Evolutionary conservation across 2,113 vertebrate species (phyloP).

Genomic region (Boulengeromyrus knoepffleri): DNA sequence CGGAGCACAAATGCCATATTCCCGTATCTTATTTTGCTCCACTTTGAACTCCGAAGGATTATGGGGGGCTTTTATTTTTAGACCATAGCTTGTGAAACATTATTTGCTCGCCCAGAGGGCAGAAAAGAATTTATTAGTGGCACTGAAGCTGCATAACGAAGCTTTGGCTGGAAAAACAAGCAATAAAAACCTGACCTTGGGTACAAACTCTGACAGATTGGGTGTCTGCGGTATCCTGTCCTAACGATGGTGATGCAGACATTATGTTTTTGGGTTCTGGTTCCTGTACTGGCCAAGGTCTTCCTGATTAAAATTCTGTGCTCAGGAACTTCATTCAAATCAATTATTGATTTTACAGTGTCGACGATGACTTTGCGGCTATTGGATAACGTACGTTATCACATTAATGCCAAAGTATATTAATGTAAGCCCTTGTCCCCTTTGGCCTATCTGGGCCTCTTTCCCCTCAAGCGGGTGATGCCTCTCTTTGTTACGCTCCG

Average conservation of each 20-base stretch:
- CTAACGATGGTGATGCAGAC: not conserved
- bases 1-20: not conserved
- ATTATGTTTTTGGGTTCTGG: slow-evolving; percentile 27
- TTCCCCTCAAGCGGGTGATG: not conserved
- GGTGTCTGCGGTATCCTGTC: slow-evolving; percentile 10
- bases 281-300: slow-evolving; percentile 11
- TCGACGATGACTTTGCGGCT: not conserved
- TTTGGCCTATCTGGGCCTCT: not conserved
- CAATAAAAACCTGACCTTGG: not conserved
- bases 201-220: not conserved
- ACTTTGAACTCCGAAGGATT: slow-evolving; percentile 17
- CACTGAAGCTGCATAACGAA: not conserved
- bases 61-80: slow-evolving; percentile 29
- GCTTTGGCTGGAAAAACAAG: not conserved
- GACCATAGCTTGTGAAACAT: slow-evolving; percentile 18
- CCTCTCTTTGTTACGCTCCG: not conserved
- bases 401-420: not conserved
- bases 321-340: not conserved
- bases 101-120: slow-evolving; percentile 11
- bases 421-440: not conserved
- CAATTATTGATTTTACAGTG: slow-evolving; percentile 9
- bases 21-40: not conserved
- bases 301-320: not conserved
- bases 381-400: not conserved
- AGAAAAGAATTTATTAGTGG: not conserved